Evolutionary conservation across 2,113 vertebrate genomes (phyloP).

Genomic region (Hydrochoerus hydrochaeris): DNA sequence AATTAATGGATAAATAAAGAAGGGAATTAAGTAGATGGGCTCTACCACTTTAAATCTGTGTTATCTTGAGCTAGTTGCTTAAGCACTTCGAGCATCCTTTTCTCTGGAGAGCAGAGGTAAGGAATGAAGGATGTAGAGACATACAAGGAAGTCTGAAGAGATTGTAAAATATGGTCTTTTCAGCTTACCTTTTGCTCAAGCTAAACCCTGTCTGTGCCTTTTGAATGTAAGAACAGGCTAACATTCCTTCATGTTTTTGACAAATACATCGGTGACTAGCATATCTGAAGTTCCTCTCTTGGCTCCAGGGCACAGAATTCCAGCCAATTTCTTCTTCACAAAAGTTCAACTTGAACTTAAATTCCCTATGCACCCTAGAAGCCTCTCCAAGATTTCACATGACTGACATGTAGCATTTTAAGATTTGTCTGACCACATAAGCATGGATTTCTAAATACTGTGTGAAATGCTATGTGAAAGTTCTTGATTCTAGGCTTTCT

Average conservation of each 20-base stretch:
- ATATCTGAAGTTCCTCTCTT: slow-evolving; percentile 54
- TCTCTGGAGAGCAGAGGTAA: background rate
- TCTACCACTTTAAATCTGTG: background rate
- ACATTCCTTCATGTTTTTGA: slow-evolving; percentile 47
- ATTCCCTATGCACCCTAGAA: slow-evolving; percentile 40
- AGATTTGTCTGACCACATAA: slow-evolving; percentile 59
- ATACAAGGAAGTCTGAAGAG: background rate
- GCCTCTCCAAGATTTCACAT: slow-evolving; percentile 52
- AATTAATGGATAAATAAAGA: background rate
- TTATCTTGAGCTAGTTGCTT: background rate
- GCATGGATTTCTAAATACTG: slow-evolving; percentile 53
- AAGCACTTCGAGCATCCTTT: background rate
- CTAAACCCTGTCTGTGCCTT: background rate
- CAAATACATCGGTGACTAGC: background rate
- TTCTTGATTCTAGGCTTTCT: slow-evolving; percentile 33
- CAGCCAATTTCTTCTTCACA: slow-evolving; percentile 53
- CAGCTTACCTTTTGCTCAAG: background rate
- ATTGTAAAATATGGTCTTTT: background rate
- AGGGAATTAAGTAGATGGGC: background rate
- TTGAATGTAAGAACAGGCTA: background rate
- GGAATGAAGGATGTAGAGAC: background rate
- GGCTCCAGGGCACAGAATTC: slow-evolving; percentile 48
- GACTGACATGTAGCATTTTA: slow-evolving; percentile 54
- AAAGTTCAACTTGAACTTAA: slow-evolving; percentile 66
- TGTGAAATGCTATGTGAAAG: slow-evolving; percentile 50